Conservation (phyloP, 2,113 vertebrate species). For the Meriones unguiculatus region DNA sequence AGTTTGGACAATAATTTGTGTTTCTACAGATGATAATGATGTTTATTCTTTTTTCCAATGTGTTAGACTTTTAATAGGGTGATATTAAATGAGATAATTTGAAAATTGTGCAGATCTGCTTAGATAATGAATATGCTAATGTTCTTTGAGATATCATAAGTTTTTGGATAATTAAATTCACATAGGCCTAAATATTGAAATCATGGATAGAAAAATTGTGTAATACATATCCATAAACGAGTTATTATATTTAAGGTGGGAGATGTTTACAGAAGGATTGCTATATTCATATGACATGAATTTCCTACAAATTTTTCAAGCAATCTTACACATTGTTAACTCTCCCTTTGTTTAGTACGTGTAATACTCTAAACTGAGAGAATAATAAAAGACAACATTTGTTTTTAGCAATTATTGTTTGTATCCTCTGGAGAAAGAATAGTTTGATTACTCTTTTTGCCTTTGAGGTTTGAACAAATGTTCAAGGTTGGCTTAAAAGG, state of each 20-base stretch:
- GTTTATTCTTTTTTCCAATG: conserved; percentile 35
- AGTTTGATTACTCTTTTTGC: conserved; percentile 28
- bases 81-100: background rate
- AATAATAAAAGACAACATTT: background rate
- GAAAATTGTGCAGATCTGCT: background rate
- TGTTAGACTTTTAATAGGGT: background rate
- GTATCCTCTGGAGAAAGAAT: background rate
- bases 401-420: background rate
- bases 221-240: background rate
- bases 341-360: background rate
- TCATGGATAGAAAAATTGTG: background rate
- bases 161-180: conserved; percentile 9
- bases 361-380: conserved; percentile 22
- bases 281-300: background rate
- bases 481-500: conserved; percentile 47
- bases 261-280: background rate
- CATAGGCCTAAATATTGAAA: background rate
- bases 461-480: conserved; percentile 41
- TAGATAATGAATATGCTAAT: background rate
- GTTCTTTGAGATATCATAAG: background rate
- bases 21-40: background rate
- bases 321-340: background rate
- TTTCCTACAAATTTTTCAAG: conserved; percentile 25
- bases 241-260: conserved; percentile 9
- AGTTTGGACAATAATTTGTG: background rate